phyloP scores from a whole-genome alignment of 1,140 invertebrate species.

The Aphidius ervi region DNA sequence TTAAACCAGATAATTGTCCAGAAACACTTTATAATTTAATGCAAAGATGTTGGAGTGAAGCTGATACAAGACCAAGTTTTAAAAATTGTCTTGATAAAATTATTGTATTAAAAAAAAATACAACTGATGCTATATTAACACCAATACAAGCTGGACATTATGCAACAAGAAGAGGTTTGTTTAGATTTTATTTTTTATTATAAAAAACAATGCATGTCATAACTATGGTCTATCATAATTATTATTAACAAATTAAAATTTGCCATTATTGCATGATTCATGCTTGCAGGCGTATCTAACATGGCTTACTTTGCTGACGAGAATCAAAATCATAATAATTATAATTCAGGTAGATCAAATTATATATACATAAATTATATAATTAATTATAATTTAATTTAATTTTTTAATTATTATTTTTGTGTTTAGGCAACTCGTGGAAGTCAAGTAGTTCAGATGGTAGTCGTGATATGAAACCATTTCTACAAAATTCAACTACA shows the following conservation, averaged over 20 bases:
- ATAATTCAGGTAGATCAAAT: constrained; percentile 48
- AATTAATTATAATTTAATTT: not conserved
- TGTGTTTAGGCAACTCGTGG: constrained; percentile 44
- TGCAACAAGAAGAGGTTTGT: constrained; percentile 40
- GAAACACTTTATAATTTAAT: constrained; percentile 65
- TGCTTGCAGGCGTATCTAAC: constrained; percentile 54
- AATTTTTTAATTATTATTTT: not conserved
- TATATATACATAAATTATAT: not conserved
- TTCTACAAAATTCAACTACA: constrained; percentile 41
- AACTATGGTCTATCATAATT: constrained; percentile 6
- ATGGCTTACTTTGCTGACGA: constrained; percentile 56
- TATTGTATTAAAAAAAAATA: constrained; percentile 39
- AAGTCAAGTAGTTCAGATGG: constrained; percentile 47
- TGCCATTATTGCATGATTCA: constrained; percentile 52
- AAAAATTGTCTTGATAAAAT: constrained; percentile 47
- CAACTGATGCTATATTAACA: constrained; percentile 45
- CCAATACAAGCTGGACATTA: constrained; percentile 45
- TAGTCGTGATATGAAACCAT: constrained; percentile 45
- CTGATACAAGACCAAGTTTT: constrained; percentile 46
- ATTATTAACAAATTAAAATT: constrained; percentile 35
- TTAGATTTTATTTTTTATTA: constrained; percentile 7
- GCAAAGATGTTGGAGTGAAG: constrained; percentile 46
- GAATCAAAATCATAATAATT: constrained; percentile 52
- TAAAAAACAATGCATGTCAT: constrained; percentile 14
- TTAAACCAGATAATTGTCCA: constrained; percentile 78